Evolutionary conservation across 2,797 vertebrate species (phyloP).

Genomic region (Sternotherus odoratus): DNA sequence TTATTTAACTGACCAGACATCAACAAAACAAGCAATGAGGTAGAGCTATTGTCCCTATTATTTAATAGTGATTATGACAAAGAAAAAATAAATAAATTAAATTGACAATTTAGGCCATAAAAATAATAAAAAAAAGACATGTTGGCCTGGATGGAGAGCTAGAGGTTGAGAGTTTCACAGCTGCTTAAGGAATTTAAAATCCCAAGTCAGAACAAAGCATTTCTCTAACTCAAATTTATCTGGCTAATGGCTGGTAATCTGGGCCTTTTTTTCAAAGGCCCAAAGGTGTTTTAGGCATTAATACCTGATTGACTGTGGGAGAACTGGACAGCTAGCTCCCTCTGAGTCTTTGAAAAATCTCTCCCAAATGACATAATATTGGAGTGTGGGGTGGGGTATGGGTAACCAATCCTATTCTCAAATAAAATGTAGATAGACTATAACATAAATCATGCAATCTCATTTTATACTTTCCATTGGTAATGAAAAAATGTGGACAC

Average conservation of each 20-base stretch:
- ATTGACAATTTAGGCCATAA: neutral
- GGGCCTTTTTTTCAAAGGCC: neutral
- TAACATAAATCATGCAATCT: no score
- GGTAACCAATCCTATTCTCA: neutral
- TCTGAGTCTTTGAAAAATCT: neutral
- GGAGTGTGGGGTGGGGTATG: accelerated
- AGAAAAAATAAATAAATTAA: conserved; percentile 10
- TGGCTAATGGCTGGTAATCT: neutral
- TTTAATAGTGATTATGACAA: neutral
- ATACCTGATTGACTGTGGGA: neutral
- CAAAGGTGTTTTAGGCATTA: neutral
- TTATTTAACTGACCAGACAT: conserved; percentile 2
- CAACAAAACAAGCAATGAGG: conserved; percentile 14
- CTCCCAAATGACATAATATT: neutral
- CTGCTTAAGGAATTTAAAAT: neutral
- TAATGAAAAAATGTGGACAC: no score
- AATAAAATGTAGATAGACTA: no score
- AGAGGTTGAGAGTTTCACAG: neutral
- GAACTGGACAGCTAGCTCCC: neutral
- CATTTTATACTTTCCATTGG: no score
- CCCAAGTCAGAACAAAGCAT: neutral
- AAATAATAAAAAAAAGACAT: neutral
- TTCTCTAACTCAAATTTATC: neutral
- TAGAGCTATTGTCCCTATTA: neutral
- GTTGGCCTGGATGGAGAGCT: neutral